Percentiles rank a stretch among this genome's conserved stretches.
Evolutionary conservation across 2,888 invertebrate species (phyloP).

Genomic region (Incurvaria masculella): DNA sequence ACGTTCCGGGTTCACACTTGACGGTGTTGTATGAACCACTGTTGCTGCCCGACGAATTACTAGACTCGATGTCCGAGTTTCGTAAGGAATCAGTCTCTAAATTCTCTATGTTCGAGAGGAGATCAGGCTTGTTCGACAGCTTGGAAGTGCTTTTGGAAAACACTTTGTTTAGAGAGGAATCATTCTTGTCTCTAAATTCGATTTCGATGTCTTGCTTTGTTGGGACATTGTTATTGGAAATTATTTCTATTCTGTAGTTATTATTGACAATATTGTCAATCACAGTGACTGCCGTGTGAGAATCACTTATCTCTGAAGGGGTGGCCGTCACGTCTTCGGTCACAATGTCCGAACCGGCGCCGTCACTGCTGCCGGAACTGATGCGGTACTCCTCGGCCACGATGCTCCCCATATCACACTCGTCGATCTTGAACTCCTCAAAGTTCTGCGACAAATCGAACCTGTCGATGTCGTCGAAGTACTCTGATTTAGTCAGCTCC

Average conservation of each 20-base stretch:
- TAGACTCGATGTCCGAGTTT: conserved; percentile 67
- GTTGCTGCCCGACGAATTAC: conserved; percentile 53
- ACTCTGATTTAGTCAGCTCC: conserved; percentile 42
- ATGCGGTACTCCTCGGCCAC: conserved; percentile 52
- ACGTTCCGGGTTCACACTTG: conserved; percentile 44
- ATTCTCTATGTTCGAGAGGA: conserved; percentile 54
- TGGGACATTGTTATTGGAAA: conserved; percentile 18
- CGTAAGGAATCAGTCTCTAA: conserved; percentile 59
- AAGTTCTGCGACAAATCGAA: conserved; percentile 73
- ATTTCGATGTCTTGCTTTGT: conserved; percentile 17
- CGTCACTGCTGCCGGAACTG: conserved; percentile 51
- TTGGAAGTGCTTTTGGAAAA: conserved; percentile 38
- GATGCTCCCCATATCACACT: conserved; percentile 59
- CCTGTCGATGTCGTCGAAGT: conserved; percentile 54
- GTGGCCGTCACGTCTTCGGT: conserved; percentile 29
- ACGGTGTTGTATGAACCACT: conserved; percentile 47
- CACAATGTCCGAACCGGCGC: conserved; percentile 41
- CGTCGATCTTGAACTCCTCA: conserved; percentile 76
- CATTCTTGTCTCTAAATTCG: conserved; percentile 25
- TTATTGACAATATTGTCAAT: conserved; percentile 33
- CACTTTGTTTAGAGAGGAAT: conserved; percentile 19
- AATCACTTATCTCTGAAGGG: neutral
- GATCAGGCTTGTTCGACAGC: conserved; percentile 52
- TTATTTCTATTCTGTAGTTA: conserved; percentile 22
- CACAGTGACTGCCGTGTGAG: conserved; percentile 15